Conservation (phyloP, 2,888 invertebrate genomes). For the Eurytoma californica region DNA sequence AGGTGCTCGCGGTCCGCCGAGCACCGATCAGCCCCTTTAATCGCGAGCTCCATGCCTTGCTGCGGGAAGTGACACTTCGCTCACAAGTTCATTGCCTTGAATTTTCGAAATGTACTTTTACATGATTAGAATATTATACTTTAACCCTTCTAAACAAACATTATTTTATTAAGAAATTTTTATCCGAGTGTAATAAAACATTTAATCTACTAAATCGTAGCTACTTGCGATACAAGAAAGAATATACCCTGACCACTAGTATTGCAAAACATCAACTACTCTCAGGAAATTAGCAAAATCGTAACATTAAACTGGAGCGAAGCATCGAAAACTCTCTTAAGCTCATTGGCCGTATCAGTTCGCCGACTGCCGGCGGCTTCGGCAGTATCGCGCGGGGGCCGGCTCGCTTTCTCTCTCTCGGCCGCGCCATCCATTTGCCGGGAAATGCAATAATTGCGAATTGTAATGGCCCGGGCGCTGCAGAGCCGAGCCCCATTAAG, state of each 20-base stretch:
- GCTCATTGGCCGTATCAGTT: conserved; percentile 27
- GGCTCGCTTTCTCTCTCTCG: neutral
- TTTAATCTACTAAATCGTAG: too few relatives aligned
- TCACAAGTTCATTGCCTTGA: too few relatives aligned
- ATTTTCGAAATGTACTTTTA: too few relatives aligned
- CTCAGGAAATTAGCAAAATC: neutral
- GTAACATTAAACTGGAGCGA: neutral
- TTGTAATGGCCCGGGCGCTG: conserved; percentile 68
- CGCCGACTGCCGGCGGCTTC: neutral
- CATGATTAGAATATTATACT: neutral
- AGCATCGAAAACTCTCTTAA: neutral
- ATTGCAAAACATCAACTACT: neutral
- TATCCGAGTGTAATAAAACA: too few relatives aligned
- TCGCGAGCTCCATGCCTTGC: conserved; percentile 39
- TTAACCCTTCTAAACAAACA: neutral
- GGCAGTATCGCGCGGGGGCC: conserved; percentile 15
- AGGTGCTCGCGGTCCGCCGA: neutral
- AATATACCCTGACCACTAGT: too few relatives aligned
- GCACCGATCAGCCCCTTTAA: conserved; percentile 48
- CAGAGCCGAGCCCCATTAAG: conserved; percentile 67
- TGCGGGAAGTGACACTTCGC: conserved; percentile 13
- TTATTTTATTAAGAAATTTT: too few relatives aligned
- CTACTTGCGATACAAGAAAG: too few relatives aligned
- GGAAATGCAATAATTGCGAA: conserved; percentile 73
- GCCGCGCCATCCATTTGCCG: conserved; percentile 67